These are phyloP conservation scores for Setipinna tenuifilis DNA, from an alignment of 2,797 vertebrate genomes.

Conservation along the genomic window DNA sequence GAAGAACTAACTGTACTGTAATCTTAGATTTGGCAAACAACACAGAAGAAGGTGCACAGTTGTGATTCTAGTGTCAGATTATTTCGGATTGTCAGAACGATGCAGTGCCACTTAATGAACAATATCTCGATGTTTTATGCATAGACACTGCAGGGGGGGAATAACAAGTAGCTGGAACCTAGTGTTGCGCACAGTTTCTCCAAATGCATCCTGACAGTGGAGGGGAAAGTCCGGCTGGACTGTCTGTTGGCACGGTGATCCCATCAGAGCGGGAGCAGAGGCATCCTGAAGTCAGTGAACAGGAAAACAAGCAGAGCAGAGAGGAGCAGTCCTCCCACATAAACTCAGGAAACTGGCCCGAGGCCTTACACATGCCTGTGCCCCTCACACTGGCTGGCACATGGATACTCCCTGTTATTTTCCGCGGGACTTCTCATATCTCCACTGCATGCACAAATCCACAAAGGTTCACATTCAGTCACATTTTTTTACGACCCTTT, in stretches of 20 bases:
- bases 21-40: background rate
- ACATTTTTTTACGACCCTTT: background rate
- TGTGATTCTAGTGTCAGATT: too few species aligned
- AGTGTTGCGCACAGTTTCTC: background rate
- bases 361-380: background rate
- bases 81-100: too few species aligned
- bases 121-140: background rate
- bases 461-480: background rate
- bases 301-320: constrained; percentile 30
- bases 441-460: background rate
- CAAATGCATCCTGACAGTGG: background rate
- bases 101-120: too few species aligned
- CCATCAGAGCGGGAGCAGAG: constrained; percentile 27
- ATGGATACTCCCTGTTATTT: constrained; percentile 3
- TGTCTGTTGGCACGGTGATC: constrained; percentile 10
- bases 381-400: background rate
- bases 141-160: background rate
- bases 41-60: too few species aligned
- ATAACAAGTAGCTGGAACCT: background rate
- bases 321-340: constrained; percentile 28
- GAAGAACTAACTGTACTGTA: background rate
- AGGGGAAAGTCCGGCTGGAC: background rate
- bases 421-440: background rate
- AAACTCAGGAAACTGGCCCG: constrained; percentile 22
- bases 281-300: constrained; percentile 31